phyloP scores from a whole-genome alignment of 2,113 vertebrate genomes.

The Melospiza melodia region DNA sequence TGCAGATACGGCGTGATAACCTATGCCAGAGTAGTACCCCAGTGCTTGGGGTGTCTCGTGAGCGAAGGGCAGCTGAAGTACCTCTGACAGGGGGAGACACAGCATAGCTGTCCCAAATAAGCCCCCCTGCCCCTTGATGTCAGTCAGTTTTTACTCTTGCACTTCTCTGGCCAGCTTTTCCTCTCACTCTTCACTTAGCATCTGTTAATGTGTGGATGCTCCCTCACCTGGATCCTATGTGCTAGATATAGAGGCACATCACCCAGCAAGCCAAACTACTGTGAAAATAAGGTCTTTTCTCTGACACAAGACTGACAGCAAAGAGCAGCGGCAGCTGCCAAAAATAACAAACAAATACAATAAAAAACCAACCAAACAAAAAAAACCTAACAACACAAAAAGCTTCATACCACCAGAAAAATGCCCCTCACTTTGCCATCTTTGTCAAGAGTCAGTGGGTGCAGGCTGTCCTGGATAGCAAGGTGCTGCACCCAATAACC shows the following conservation, averaged over 20 bases:
- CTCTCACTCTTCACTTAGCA: background rate
- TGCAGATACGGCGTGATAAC: background rate
- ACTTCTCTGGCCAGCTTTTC: background rate
- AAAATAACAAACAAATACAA: background rate
- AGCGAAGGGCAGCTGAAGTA: background rate
- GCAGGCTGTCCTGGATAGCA: background rate
- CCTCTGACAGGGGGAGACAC: background rate
- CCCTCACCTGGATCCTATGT: background rate
- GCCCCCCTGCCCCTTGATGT: accelerated
- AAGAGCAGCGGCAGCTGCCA: background rate
- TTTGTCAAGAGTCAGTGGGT: background rate
- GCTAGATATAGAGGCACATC: background rate
- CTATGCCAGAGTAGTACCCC: background rate
- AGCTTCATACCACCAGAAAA: background rate
- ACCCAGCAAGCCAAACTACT: background rate
- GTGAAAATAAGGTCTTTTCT: background rate
- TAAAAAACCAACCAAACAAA: background rate
- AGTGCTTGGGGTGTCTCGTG: background rate
- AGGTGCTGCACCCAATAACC: background rate
- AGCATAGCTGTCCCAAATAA: background rate
- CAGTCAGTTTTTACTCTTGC: background rate
- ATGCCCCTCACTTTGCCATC: background rate
- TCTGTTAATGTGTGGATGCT: background rate
- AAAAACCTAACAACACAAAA: background rate
- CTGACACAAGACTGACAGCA: background rate